Conservation (phyloP, 1,140 invertebrate species). For the Drosophila insularis region DNA sequence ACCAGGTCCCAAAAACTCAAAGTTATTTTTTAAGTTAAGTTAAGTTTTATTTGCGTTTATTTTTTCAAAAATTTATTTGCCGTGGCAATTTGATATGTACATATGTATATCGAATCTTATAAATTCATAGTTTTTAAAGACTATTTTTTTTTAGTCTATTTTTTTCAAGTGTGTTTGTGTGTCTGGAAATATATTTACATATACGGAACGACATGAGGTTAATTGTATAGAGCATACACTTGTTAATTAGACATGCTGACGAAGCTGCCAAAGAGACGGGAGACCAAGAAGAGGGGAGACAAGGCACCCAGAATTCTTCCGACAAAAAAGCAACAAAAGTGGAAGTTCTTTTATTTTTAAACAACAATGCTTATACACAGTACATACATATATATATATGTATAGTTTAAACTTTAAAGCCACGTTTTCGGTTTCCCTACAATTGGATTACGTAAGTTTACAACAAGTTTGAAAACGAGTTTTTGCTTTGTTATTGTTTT, state of each 20-base stretch:
- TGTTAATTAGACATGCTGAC: conserved; percentile 67
- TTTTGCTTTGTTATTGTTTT: conserved; percentile 42
- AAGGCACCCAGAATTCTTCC: not conserved
- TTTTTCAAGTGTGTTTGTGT: conserved; percentile 21
- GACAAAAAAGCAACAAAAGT: conserved; percentile 1
- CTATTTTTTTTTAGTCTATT: not conserved
- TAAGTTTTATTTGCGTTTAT: too few relatives aligned
- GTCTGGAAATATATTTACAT: conserved; percentile 66
- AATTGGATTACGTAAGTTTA: conserved; percentile 64
- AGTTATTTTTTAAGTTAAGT: too few relatives aligned
- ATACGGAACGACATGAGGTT: conserved; percentile 59
- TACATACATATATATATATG: not conserved
- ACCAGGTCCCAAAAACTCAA: too few relatives aligned
- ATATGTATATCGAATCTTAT: too few relatives aligned
- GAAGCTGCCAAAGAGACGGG: conserved; percentile 14
- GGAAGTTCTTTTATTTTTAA: conserved; percentile 13
- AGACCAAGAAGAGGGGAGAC: not conserved
- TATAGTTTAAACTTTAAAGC: conserved; percentile 42
- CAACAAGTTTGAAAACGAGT: conserved; percentile 56
- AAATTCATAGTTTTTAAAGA: not conserved
- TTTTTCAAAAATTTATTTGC: too few relatives aligned
- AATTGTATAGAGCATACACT: conserved; percentile 63
- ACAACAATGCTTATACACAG: too few relatives aligned
- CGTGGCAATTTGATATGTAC: too few relatives aligned
- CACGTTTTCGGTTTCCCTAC: conserved; percentile 43